Conservation (phyloP, 2,888 invertebrate species). For the Leptopilina myrica region DNA sequence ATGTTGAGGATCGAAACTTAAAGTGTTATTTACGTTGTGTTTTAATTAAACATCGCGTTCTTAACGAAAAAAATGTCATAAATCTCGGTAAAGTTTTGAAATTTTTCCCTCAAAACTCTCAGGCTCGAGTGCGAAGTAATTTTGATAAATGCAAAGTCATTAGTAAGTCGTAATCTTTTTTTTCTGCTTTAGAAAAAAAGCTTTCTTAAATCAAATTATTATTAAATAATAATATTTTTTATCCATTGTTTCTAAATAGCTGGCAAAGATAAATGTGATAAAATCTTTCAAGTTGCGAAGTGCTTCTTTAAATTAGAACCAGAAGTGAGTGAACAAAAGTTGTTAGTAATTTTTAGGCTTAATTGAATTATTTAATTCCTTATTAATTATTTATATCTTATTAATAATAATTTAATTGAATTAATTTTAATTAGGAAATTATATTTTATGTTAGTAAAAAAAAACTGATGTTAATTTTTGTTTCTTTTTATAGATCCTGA, state of each 20-base stretch:
- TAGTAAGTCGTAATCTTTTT: slow-evolving; percentile 56
- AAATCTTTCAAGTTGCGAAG: slow-evolving; percentile 65
- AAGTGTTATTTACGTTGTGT: slow-evolving; percentile 71
- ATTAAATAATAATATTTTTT: slow-evolving; percentile 59
- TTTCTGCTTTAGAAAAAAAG: neutral
- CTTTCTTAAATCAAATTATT: slow-evolving; percentile 18
- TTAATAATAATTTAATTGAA: no score
- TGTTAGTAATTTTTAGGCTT: neutral
- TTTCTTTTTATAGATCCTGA: slow-evolving; percentile 26
- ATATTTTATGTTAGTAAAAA: no score
- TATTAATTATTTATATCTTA: no score
- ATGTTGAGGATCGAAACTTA: slow-evolving; percentile 62
- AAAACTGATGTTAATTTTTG: no score
- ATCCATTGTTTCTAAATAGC: slow-evolving; percentile 51
- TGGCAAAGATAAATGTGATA: slow-evolving; percentile 65
- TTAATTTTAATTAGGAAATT: no score
- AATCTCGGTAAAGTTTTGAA: slow-evolving; percentile 64
- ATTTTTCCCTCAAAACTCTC: slow-evolving; percentile 62
- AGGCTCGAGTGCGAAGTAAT: slow-evolving; percentile 58
- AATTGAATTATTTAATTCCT: no score
- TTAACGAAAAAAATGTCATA: slow-evolving; percentile 60
- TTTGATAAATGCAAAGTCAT: slow-evolving; percentile 63
- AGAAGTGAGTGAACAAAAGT: slow-evolving; percentile 57
- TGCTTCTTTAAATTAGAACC: slow-evolving; percentile 66
- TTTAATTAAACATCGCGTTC: slow-evolving; percentile 65